Evolutionary conservation across 2,888 invertebrate genomes (phyloP).

Genomic region (Sphaerophoria rueppellii): DNA sequence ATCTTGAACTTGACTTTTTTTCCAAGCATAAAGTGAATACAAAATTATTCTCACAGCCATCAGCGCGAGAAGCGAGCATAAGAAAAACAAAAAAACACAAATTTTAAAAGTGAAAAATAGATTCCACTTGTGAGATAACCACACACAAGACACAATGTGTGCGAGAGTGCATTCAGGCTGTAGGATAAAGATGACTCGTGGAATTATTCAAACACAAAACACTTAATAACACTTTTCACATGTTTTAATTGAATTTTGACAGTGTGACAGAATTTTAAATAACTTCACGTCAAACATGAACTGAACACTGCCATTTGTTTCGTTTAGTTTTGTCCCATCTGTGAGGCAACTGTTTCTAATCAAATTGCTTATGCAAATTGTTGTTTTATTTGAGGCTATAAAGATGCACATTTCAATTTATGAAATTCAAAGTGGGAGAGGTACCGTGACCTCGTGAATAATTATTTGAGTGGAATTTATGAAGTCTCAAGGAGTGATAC

Average conservation of each 20-base stretch:
- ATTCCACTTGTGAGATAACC: constrained; percentile 25
- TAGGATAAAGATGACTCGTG: not conserved
- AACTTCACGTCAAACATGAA: constrained; percentile 6
- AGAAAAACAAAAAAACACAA: too few species aligned
- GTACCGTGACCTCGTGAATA: not conserved
- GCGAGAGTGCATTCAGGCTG: not conserved
- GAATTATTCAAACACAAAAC: not conserved
- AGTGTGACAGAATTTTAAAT: constrained; percentile 40
- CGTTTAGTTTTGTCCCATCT: constrained; percentile 28
- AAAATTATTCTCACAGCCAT: constrained; percentile 31
- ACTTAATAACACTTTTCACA: constrained; percentile 33
- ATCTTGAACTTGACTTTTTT: constrained; percentile 54
- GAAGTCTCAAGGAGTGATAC: not conserved
- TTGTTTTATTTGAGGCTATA: not conserved
- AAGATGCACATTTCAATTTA: constrained; percentile 23
- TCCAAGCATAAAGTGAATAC: constrained; percentile 6
- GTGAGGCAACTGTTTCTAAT: constrained; percentile 68
- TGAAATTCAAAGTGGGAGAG: not conserved
- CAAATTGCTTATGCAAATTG: constrained; percentile 62
- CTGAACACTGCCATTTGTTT: not conserved
- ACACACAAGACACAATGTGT: constrained; percentile 1
- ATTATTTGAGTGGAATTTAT: not conserved
- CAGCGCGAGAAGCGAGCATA: not conserved
- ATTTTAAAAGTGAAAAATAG: constrained; percentile 53
- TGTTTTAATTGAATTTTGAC: constrained; percentile 62